Evolutionary conservation across 2,113 vertebrate genomes (phyloP).

Genomic region (Vulpes ferrilata): DNA sequence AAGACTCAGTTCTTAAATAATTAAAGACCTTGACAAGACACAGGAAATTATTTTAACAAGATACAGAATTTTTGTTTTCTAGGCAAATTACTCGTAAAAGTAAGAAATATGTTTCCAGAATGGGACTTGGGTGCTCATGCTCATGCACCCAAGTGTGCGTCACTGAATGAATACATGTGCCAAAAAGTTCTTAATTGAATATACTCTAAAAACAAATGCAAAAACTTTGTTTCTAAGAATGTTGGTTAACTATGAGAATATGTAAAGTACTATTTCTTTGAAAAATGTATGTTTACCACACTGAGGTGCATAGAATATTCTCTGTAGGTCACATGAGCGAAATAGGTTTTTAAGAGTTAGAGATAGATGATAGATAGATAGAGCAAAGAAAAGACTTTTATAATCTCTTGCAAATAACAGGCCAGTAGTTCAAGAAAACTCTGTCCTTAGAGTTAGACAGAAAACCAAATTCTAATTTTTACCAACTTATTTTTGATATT

Average conservation of each 20-base stretch:
- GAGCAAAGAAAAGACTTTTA: not conserved
- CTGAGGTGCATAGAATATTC: not conserved
- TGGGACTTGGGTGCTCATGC: not conserved
- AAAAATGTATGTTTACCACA: not conserved
- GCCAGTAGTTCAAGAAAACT: not conserved
- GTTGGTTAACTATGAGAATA: not conserved
- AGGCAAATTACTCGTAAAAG: not conserved
- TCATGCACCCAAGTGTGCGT: not conserved
- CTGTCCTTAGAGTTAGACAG: not conserved
- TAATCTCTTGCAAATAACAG: not conserved
- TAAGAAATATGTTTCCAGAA: not conserved
- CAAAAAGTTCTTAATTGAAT: not conserved
- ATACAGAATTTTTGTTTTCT: not conserved
- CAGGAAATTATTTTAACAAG: not conserved
- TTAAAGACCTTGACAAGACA: not conserved
- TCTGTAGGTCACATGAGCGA: not conserved
- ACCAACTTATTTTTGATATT: not conserved
- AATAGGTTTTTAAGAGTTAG: not conserved
- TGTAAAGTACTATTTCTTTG: not conserved
- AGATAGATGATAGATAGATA: not conserved
- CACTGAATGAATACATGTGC: not conserved
- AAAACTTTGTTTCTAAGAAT: not conserved
- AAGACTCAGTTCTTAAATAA: not conserved
- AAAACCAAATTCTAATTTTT: not conserved
- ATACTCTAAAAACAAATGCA: not conserved